Conservation (phyloP, 2,113 vertebrate species). For the Bubalus kerabau region DNA sequence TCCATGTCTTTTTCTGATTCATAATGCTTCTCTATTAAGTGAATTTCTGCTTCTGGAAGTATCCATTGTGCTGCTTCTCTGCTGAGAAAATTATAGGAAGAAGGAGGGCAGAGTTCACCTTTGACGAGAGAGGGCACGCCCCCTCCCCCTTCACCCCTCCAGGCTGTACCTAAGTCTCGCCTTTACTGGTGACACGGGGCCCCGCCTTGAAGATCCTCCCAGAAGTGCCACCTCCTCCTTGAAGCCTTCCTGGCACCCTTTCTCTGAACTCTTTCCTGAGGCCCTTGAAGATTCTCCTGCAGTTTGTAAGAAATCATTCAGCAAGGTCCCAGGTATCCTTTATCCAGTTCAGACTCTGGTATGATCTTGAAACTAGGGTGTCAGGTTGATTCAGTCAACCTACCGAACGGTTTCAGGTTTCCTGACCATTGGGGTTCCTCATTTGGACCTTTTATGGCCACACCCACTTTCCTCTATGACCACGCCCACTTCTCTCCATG, state of each 20-base stretch:
- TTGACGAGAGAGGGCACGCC: neutral
- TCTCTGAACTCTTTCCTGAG: neutral
- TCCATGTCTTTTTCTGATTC: neutral
- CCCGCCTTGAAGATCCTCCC: neutral
- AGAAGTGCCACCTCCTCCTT: neutral
- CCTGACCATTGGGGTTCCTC: neutral
- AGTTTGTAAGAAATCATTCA: neutral
- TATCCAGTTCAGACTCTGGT: neutral
- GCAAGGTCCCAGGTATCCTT: neutral
- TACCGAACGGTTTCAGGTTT: accelerated
- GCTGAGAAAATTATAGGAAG: neutral
- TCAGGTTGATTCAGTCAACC: neutral
- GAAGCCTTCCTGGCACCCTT: neutral
- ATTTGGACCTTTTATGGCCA: neutral
- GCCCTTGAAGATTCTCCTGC: neutral
- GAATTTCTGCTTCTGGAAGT: neutral
- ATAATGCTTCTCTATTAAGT: neutral
- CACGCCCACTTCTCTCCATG: neutral
- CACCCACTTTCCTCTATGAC: neutral
- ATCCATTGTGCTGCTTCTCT: neutral
- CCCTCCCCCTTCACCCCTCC: neutral
- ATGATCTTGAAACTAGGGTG: neutral
- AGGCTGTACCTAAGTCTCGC: neutral
- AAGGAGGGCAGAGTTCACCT: neutral
- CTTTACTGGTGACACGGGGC: neutral